phyloP scores from a whole-genome alignment of 2,888 invertebrate genomes.

The Nomada goodeniana region DNA sequence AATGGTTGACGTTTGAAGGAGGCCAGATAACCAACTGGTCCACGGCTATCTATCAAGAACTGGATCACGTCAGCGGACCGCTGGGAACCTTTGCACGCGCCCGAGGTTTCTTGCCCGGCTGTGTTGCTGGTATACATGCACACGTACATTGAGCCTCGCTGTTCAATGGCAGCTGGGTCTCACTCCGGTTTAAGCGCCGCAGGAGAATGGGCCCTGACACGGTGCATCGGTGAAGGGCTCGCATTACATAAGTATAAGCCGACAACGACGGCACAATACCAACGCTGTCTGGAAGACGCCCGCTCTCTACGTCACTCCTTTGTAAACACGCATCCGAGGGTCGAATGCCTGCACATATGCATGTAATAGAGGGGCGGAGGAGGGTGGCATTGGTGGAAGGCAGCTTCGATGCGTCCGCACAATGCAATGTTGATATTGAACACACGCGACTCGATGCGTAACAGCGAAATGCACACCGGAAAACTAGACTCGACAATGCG shows the following conservation, averaged over 20 bases:
- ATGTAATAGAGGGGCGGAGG: not conserved
- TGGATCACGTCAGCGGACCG: slow-evolving; percentile 58
- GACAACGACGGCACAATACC: slow-evolving; percentile 71
- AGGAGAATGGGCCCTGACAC: slow-evolving; percentile 52
- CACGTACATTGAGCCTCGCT: slow-evolving; percentile 20
- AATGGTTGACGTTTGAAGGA: slow-evolving; percentile 15
- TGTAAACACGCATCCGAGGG: slow-evolving; percentile 68
- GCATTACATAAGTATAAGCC: slow-evolving; percentile 77
- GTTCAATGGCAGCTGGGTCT: slow-evolving; percentile 69
- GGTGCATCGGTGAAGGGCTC: slow-evolving; percentile 66
- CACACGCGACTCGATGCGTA: slow-evolving; percentile 65
- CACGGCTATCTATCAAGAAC: slow-evolving; percentile 54
- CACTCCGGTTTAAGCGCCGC: slow-evolving; percentile 50
- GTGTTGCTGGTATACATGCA: slow-evolving; percentile 18
- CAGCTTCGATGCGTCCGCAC: slow-evolving; percentile 65
- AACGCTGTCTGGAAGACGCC: slow-evolving; percentile 71
- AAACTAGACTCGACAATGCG: slow-evolving; percentile 52
- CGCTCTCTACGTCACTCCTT: slow-evolving; percentile 51
- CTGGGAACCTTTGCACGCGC: slow-evolving; percentile 60
- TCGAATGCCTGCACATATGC: slow-evolving; percentile 44
- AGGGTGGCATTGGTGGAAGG: slow-evolving; percentile 14
- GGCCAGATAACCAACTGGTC: slow-evolving; percentile 29
- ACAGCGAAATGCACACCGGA: slow-evolving; percentile 69
- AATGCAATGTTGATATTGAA: slow-evolving; percentile 74
- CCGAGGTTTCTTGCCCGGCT: slow-evolving; percentile 47